Evolutionary conservation across 2,113 vertebrate genomes (phyloP).

Genomic region (Grammatotria lemairii): DNA sequence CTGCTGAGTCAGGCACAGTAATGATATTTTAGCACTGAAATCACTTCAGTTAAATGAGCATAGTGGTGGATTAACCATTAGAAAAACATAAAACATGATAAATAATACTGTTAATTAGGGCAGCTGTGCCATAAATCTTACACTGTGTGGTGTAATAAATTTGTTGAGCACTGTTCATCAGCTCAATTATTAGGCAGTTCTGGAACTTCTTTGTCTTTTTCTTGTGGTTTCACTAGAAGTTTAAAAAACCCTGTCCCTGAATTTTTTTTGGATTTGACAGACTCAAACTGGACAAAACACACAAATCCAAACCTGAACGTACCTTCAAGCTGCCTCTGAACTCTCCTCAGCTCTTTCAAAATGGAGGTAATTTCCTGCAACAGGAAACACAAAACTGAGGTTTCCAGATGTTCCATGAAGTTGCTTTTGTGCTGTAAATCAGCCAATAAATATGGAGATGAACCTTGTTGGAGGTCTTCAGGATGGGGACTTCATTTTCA

Average conservation of each 20-base stretch:
- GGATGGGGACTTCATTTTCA: constrained; percentile 89
- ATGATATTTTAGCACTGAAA: neutral
- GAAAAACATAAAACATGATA: neutral
- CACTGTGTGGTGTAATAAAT: neutral
- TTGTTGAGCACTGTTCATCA: neutral
- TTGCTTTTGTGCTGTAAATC: neutral
- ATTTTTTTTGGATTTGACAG: neutral
- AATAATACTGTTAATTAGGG: neutral
- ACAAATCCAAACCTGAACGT: neutral
- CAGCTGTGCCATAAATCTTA: neutral
- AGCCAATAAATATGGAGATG: neutral
- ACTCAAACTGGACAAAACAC: neutral
- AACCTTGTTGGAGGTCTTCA: constrained; percentile 96
- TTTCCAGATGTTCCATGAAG: neutral
- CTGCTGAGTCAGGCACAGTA: neutral
- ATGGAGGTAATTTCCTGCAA: constrained; percentile 90
- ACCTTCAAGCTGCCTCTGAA: constrained; percentile 96
- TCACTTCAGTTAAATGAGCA: neutral
- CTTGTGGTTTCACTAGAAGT: neutral
- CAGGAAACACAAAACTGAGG: neutral
- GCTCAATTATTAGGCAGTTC: neutral
- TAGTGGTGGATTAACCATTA: neutral
- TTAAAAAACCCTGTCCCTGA: neutral
- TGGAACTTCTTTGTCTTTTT: neutral
- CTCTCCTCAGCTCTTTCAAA: constrained; percentile 85